Base-by-base conservation (phyloP, 1,140 invertebrate genomes). In the Melitaea cinxia region DNA sequence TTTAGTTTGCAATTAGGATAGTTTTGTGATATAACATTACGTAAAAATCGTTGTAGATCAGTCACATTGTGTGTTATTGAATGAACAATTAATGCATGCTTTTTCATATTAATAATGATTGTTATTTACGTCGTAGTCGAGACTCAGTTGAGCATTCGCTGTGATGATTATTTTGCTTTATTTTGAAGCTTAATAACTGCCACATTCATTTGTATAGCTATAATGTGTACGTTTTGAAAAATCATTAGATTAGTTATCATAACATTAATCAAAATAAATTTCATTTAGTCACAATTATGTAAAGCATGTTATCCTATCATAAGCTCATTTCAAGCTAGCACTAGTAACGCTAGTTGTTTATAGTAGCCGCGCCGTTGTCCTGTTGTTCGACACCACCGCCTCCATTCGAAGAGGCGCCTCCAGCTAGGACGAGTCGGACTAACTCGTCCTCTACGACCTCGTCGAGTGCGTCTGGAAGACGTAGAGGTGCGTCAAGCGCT, bases 341-440 rank as follows among this genome's bases (percentile, higher is more conserved):
- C 39, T 77, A 84, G 84, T 90, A 88, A 88, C 72, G 84, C 88
- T 90, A 89, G 87, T 79, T 72, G 60, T 73, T 68, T 67, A 39
- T 58, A 88, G 85, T 77, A 21, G 83, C 61, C 42, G 81, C 77
- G 59, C 91, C 89, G 61, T 84, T 91, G 60, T 92, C 92, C 68
- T 95, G 95, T 90, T 96, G 95, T 88, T 96, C 96, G 75, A 97
- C 96, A 53, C 96, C 96, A 75, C 96, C 96, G 75, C 96, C 96
- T 71, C 94, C 96, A 64, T 97, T 97, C 91, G 95, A 96, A 79
- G 96, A 97, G 86, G 92, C 92, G 33, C 91, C 91, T 53, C 93
- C 93, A 89, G 93, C 87, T 83, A 68, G 86, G 4, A 87, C 83
- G 3, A 83, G 93, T 85, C 91, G 93, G 72, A 93, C 93, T 59